phyloP scores from a whole-genome alignment of 2,797 vertebrate species.

The Pseudochirops cupreus region DNA sequence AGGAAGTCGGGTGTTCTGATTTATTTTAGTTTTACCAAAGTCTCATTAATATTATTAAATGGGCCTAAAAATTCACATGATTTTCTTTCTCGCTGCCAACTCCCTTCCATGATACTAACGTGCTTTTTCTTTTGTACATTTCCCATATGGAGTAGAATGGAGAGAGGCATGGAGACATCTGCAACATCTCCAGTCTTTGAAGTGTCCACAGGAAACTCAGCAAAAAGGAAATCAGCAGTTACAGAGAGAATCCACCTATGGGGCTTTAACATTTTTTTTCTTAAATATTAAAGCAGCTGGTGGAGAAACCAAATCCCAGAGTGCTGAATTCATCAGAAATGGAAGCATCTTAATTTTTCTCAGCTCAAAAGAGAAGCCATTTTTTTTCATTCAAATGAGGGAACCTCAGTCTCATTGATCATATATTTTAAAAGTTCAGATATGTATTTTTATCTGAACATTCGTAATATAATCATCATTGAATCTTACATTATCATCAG shows the following conservation, averaged over 20 bases:
- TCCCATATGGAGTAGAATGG: slow-evolving; percentile 59
- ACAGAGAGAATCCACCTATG: slow-evolving; percentile 11
- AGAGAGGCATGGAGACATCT: slow-evolving; percentile 69
- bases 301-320: not conserved
- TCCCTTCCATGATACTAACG: not conserved
- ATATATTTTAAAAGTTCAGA: not conserved
- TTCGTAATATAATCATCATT: not conserved
- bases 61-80: not conserved
- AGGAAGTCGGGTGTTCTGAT: not conserved
- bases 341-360: slow-evolving; percentile 39
- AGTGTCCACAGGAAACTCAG: slow-evolving; percentile 65
- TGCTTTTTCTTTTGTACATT: slow-evolving; percentile 46
- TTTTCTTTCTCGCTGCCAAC: not conserved
- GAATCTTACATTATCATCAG: not conserved
- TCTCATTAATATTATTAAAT: not conserved
- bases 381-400: not conserved
- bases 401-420: not conserved
- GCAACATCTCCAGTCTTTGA: slow-evolving; percentile 66
- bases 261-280: slow-evolving; percentile 31
- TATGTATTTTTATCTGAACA: not conserved
- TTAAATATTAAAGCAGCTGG: slow-evolving; percentile 47
- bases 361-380: slow-evolving; percentile 34
- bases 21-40: not conserved
- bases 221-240: slow-evolving; percentile 47
- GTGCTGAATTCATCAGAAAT: slow-evolving; percentile 47